phyloP scores from a whole-genome alignment of 2,797 vertebrate genomes.

The Botia almorhae region DNA sequence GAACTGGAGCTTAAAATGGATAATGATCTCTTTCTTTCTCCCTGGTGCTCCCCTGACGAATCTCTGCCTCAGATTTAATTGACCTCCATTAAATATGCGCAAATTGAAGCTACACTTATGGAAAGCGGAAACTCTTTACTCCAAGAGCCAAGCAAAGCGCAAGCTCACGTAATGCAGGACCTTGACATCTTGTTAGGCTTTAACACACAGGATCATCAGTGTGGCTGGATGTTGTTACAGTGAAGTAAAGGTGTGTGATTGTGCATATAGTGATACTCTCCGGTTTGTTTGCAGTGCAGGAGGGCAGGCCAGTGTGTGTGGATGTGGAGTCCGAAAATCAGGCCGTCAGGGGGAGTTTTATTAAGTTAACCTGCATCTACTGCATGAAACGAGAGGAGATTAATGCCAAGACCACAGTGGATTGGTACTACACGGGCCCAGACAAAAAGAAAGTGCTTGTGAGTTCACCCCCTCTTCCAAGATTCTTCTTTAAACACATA shows the following conservation, averaged over 20 bases:
- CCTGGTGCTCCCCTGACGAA: slow-evolving; percentile 44
- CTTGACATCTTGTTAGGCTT: not conserved
- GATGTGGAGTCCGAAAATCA: slow-evolving; percentile 87
- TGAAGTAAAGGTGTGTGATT: slow-evolving; percentile 23
- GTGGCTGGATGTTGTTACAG: not conserved
- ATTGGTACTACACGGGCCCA: slow-evolving; percentile 84
- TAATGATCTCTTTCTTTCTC: slow-evolving; percentile 36
- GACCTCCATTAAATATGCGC: slow-evolving; percentile 46
- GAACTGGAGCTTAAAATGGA: slow-evolving; percentile 44
- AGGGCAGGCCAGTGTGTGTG: slow-evolving; percentile 88
- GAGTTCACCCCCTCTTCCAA: slow-evolving; percentile 41
- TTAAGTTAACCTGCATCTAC: slow-evolving; percentile 91
- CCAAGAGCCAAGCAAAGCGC: not conserved
- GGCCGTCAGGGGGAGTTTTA: slow-evolving; percentile 82
- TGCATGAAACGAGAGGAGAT: slow-evolving; percentile 95
- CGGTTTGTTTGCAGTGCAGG: slow-evolving; percentile 72
- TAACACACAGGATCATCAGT: not conserved
- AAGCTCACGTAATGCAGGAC: slow-evolving; percentile 43
- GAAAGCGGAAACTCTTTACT: slow-evolving; percentile 54
- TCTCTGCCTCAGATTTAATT: slow-evolving; percentile 62
- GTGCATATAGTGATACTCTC: slow-evolving; percentile 39
- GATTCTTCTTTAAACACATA: not conserved
- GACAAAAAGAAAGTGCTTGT: slow-evolving; percentile 57
- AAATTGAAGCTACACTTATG: slow-evolving; percentile 40
- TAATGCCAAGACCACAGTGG: slow-evolving; percentile 81